Evolutionary conservation across 1,140 invertebrate species (phyloP), one percentile per base, ranked within the genome.

Genomic region (Dendrolimus kikuchii): DNA sequence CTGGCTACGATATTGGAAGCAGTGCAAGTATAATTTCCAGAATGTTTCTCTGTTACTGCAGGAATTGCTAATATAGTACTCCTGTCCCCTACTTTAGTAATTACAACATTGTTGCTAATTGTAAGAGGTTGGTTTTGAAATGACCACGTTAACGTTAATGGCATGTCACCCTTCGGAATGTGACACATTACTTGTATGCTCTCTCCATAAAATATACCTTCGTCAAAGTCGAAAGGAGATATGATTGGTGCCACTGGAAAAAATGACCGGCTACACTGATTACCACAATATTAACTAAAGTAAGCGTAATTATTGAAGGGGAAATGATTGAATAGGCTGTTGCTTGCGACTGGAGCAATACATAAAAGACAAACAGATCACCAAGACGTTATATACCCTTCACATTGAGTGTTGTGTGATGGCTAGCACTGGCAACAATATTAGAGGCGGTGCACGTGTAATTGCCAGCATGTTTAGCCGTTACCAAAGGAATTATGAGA

Each of bases 381-480:
- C 56, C 55, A 57, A 64, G 63, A 64, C 61, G 52, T 54, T 74
- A 65, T 23, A 23, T 86, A 87, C 87, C 84, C 83, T 88, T 87
- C 52, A 88, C 85, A 85, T 90, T 84, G 69, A 93, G 88, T 62
- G 89, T 87, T 58, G 93, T 89, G 62, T 91, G 90, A 66, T 92
- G 90, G 74, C 90, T 91, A 76, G 90, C 90, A 62, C 79, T 91
- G 65, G 94, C 93, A 52, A 94, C 95, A 60, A 86, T 81, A 88
- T 95, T 95, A 46, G 86, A 91, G 61, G 92, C 93, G 59, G 92
- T 90, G 83, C 95, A 97, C 49, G 93, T 94, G 81, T 95, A 97
- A 68, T 92, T 90, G 60, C 93, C 93, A 66, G 90, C 89, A 86
- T 96, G 95, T 59, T 88, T 87, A 38, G 91, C 90, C 65, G 86